These are phyloP conservation scores for Drosophila eugracilis DNA, from an alignment of 1,140 invertebrate species.

Conservation along the genomic window DNA sequence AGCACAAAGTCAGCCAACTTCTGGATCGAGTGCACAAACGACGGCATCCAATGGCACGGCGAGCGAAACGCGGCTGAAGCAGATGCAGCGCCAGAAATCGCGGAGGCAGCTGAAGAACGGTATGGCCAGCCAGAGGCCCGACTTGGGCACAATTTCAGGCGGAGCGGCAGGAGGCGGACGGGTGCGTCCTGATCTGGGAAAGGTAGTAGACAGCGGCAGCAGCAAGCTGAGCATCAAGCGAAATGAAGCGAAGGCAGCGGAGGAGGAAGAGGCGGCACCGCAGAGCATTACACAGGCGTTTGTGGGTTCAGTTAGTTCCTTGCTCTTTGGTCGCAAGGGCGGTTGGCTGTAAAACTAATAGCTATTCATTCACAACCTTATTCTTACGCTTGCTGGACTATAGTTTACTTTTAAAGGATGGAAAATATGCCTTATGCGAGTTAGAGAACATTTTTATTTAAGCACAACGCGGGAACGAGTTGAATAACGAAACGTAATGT, in stretches of 20 bases:
- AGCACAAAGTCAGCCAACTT: constrained; percentile 24
- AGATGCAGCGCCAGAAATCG: constrained; percentile 80
- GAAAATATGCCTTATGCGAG: constrained; percentile 23
- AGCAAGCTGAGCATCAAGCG: constrained; percentile 10
- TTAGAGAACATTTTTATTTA: constrained; percentile 27
- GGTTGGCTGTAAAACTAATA: constrained; percentile 88
- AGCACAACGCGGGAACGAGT: constrained; percentile 40
- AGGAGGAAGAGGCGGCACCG: constrained; percentile 44
- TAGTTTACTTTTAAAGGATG: constrained; percentile 29
- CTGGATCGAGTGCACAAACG: constrained; percentile 30
- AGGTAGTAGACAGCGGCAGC: constrained; percentile 84
- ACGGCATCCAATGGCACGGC: constrained; percentile 84
- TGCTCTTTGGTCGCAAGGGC: constrained; percentile 93
- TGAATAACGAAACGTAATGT: constrained; percentile 25
- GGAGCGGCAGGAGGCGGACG: constrained; percentile 75
- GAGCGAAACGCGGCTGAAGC: constrained; percentile 82
- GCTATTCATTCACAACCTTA: constrained; percentile 25
- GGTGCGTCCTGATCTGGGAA: constrained; percentile 87
- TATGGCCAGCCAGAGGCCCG: constrained; percentile 84
- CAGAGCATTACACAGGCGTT: constrained; percentile 87
- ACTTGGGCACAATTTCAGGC: constrained; percentile 84
- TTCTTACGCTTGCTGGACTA: constrained; percentile 33
- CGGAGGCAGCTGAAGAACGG: constrained; percentile 82
- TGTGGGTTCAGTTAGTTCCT: constrained; percentile 91
- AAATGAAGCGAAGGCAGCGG: constrained; percentile 13